These are phyloP conservation scores for Psettodes erumei DNA, from an alignment of 2,113 vertebrate species.

Conservation along the genomic window DNA sequence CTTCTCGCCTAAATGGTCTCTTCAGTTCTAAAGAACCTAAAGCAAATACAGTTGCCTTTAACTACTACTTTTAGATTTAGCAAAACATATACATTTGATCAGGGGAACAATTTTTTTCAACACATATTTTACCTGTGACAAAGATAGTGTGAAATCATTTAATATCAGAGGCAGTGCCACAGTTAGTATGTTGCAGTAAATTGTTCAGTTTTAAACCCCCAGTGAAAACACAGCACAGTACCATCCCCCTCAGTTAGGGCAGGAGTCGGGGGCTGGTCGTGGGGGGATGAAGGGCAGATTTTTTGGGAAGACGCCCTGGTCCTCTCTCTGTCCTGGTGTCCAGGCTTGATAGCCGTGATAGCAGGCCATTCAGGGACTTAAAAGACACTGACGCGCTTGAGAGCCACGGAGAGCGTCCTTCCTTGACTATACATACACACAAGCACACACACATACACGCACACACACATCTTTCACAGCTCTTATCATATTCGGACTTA, in stretches of 20 bases:
- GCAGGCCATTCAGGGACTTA: slow-evolving; percentile 84
- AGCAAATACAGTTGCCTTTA: background rate
- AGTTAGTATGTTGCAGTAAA: slow-evolving; percentile 10
- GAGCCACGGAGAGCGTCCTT: slow-evolving; percentile 67
- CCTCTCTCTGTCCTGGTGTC: slow-evolving; percentile 75
- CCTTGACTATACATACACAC: slow-evolving; percentile 52
- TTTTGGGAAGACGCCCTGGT: slow-evolving; percentile 75
- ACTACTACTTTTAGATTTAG: background rate
- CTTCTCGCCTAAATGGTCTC: no score
- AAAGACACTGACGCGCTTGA: slow-evolving; percentile 80
- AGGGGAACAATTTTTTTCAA: background rate
- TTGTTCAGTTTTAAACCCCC: slow-evolving; percentile 15
- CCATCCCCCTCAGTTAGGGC: slow-evolving; percentile 26
- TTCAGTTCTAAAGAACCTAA: no score
- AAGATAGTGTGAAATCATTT: no score
- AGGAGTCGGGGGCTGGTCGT: slow-evolving; percentile 6
- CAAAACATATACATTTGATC: background rate
- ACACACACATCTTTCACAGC: background rate
- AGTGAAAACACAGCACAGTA: slow-evolving; percentile 18
- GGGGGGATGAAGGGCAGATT: slow-evolving; percentile 64
- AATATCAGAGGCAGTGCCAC: no score
- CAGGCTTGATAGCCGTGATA: slow-evolving; percentile 84
- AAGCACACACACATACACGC: slow-evolving; percentile 18
- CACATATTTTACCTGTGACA: no score
- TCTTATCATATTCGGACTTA: background rate